phyloP scores from a whole-genome alignment of 2,113 vertebrate genomes.

The Pipa parva region DNA sequence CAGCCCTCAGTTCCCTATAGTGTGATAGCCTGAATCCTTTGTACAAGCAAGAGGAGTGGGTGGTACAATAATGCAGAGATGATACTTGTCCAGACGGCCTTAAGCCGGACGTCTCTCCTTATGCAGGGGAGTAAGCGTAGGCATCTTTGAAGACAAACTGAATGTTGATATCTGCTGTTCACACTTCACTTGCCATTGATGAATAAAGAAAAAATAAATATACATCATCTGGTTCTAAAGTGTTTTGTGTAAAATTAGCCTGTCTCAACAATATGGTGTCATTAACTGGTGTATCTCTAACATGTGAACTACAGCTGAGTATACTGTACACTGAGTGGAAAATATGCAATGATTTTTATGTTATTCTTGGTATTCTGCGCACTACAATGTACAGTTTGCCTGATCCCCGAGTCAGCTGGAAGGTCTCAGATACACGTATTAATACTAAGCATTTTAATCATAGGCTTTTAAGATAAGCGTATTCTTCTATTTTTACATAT shows the following conservation, averaged over 20 bases:
- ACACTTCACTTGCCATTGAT: constrained; percentile 21
- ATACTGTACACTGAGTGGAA: too few relatives aligned
- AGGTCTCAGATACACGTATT: too few relatives aligned
- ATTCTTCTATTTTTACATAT: too few relatives aligned
- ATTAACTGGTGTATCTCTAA: background rate
- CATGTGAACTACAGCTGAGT: background rate
- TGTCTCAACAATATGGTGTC: background rate
- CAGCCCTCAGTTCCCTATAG: constrained; percentile 3
- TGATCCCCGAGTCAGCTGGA: too few relatives aligned
- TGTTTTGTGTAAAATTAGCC: background rate
- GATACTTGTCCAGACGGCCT: constrained; percentile 12
- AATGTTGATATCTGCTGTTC: constrained; percentile 22
- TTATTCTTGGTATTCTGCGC: too few relatives aligned
- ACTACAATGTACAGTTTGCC: too few relatives aligned
- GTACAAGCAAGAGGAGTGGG: constrained; percentile 19
- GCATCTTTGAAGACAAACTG: constrained; percentile 33
- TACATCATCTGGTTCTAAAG: background rate
- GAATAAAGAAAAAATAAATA: background rate
- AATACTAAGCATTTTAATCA: too few relatives aligned
- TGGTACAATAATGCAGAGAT: constrained; percentile 19
- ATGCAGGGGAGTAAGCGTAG: constrained; percentile 3
- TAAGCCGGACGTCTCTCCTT: background rate
- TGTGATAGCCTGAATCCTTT: constrained; percentile 1
- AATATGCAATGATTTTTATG: too few relatives aligned
- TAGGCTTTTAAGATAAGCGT: too few relatives aligned